Conservation (phyloP, 2,797 vertebrate genomes). For the Sylvia borin region DNA sequence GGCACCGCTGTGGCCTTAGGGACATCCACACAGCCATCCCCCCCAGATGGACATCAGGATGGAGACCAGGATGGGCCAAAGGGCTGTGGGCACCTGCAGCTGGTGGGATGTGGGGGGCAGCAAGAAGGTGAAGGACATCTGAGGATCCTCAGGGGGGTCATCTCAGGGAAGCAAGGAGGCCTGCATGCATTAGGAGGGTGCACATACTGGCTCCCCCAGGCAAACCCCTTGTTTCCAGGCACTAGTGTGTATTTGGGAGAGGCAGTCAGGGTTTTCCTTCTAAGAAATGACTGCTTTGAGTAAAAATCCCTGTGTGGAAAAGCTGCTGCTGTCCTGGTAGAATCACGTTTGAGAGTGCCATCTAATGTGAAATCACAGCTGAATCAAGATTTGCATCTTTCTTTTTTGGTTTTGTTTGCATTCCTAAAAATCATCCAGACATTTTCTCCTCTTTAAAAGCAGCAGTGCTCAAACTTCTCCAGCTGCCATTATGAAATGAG, state of each 20-base stretch:
- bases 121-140: not conserved
- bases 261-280: not conserved
- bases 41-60: too few species aligned
- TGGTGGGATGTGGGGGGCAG: not conserved
- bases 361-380: constrained; percentile 14
- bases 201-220: accelerated
- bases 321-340: not conserved
- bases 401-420: not conserved
- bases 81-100: too few species aligned
- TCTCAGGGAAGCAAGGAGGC: not conserved
- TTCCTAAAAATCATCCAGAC: constrained; percentile 54
- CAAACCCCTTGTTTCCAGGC: not conserved
- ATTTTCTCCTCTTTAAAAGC: constrained; percentile 31
- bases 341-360: not conserved
- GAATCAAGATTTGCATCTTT: not conserved
- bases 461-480: constrained; percentile 38
- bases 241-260: not conserved
- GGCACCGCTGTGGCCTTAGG: not conserved
- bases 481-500: constrained; percentile 27
- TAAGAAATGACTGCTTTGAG: not conserved
- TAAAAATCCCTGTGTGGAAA: not conserved
- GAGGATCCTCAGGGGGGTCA: not conserved
- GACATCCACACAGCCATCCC: not conserved
- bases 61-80: not conserved
- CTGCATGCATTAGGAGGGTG: not conserved